These are phyloP conservation scores for Lingula anatina DNA, from an alignment of 2,888 invertebrate species.

Conservation along the genomic window DNA sequence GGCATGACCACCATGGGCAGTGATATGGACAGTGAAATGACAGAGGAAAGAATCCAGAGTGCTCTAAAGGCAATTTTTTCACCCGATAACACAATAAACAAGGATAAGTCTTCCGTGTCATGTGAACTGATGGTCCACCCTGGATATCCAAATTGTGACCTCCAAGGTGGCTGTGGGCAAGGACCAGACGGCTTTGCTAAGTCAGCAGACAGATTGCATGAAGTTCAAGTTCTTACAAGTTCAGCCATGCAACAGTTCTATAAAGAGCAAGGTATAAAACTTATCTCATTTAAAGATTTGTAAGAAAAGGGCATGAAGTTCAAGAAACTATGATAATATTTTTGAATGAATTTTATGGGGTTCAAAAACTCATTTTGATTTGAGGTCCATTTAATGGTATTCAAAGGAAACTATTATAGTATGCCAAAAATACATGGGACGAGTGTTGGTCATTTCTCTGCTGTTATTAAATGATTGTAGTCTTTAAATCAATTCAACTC, in stretches of 20 bases:
- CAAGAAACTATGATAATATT: no score
- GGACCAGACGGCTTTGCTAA: constrained; percentile 43
- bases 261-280: constrained; percentile 14
- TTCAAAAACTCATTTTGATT: no score
- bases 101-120: background rate
- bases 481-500: no score
- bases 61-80: constrained; percentile 12
- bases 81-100: background rate
- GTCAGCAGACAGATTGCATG: constrained; percentile 33
- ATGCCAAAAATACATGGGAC: no score
- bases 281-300: constrained; percentile 16
- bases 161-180: constrained; percentile 33
- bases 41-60: constrained; percentile 16
- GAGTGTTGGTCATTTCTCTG: no score
- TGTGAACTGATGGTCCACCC: constrained; percentile 50
- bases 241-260: constrained; percentile 19
- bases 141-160: constrained; percentile 28
- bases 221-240: constrained; percentile 25
- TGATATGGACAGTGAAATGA: constrained; percentile 26
- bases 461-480: no score
- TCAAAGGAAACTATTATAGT: no score
- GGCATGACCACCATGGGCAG: constrained; percentile 45
- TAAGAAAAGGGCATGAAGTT: no score
- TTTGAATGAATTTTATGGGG: no score
- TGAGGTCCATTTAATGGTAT: no score